Conservation (phyloP, 2,888 invertebrate species). For the Aromia moschata region DNA sequence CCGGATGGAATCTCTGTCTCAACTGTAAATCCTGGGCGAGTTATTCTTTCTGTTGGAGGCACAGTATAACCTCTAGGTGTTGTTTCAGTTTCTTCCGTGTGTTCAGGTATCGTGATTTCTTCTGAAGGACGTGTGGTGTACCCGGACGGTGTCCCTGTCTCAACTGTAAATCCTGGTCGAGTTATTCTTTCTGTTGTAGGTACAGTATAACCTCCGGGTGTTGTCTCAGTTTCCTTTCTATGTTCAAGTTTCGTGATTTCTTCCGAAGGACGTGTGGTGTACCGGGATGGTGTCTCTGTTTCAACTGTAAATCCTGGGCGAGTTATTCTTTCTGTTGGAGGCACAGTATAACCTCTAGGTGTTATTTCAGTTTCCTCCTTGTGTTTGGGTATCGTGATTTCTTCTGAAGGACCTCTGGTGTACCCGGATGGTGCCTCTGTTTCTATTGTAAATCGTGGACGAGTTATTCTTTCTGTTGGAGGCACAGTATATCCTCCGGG, state of each 20-base stretch:
- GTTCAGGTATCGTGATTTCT: neutral
- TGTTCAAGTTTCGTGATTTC: no score
- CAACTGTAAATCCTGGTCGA: no score
- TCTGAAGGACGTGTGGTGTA: no score
- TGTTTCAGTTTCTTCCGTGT: neutral
- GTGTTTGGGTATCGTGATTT: neutral
- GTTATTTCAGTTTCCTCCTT: neutral
- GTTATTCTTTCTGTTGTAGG: no score
- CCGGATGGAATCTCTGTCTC: no score
- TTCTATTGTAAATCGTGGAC: neutral
- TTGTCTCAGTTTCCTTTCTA: constrained; percentile 20
- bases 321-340: neutral
- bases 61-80: neutral
- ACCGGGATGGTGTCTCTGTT: neutral
- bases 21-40: no score
- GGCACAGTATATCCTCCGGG: neutral
- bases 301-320: neutral
- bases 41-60: no score
- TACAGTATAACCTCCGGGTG: neutral
- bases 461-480: neutral
- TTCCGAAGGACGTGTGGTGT: no score
- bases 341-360: neutral
- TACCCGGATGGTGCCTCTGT: no score
- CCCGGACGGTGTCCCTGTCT: no score
- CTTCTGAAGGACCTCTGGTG: neutral